Conservation (phyloP, 1,140 invertebrate species). For the Lamellibrachia luymesi region DNA sequence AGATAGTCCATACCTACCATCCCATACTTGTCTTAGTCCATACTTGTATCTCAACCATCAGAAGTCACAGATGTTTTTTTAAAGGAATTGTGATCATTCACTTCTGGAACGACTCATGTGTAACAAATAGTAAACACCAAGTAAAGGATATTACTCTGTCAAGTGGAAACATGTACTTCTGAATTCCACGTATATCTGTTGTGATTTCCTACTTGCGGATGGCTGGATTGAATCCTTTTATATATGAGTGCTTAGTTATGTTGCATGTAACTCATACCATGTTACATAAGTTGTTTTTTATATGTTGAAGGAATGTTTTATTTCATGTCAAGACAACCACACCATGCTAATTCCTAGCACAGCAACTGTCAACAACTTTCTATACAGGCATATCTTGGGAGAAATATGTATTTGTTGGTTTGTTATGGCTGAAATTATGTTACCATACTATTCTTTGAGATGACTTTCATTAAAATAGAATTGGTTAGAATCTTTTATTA, state of each 20-base stretch:
- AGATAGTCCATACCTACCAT: too few relatives aligned
- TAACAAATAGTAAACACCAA: too few relatives aligned
- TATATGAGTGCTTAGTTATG: neutral
- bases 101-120: neutral
- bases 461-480: too few relatives aligned
- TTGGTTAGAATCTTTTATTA: too few relatives aligned
- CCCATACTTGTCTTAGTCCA: neutral
- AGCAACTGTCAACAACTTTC: too few relatives aligned
- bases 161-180: neutral
- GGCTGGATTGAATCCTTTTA: neutral
- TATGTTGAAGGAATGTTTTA: too few relatives aligned
- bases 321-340: neutral
- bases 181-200: neutral
- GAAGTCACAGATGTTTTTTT: neutral
- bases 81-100: neutral
- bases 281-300: too few relatives aligned
- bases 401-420: too few relatives aligned
- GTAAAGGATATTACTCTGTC: neutral
- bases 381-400: too few relatives aligned
- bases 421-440: too few relatives aligned
- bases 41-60: neutral
- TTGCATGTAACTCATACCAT: too few relatives aligned
- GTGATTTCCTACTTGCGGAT: neutral
- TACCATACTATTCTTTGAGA: too few relatives aligned
- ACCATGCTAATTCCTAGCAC: neutral